These are phyloP conservation scores for Sericinus montela DNA, from an alignment of 2,888 invertebrate species.

Conservation along the genomic window DNA sequence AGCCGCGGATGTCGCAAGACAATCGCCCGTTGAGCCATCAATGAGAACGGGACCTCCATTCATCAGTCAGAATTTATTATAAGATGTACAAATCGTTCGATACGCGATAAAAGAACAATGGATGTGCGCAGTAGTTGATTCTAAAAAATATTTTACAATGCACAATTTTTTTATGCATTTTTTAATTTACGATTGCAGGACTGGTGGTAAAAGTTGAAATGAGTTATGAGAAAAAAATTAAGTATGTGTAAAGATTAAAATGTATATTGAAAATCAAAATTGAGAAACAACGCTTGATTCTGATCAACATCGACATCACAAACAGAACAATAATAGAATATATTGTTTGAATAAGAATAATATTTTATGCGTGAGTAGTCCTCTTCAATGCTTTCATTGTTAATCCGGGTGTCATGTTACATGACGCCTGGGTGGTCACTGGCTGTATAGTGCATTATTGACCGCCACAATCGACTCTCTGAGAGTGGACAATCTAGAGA, in stretches of 20 bases:
- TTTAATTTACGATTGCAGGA: no score
- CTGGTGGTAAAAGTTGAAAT: no score
- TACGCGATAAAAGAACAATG: slow-evolving; percentile 38
- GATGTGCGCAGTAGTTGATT: slow-evolving; percentile 22
- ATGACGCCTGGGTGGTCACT: slow-evolving; percentile 57
- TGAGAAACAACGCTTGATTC: no score
- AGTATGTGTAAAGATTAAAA: no score
- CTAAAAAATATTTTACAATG: not conserved
- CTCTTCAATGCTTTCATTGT: slow-evolving; percentile 37
- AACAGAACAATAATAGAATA: no score
- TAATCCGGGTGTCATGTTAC: slow-evolving; percentile 65
- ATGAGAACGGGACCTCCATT: slow-evolving; percentile 50
- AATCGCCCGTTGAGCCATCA: slow-evolving; percentile 58
- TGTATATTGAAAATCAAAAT: no score
- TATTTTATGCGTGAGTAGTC: not conserved
- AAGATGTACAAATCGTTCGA: slow-evolving; percentile 42
- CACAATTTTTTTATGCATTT: no score
- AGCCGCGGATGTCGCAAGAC: slow-evolving; percentile 48
- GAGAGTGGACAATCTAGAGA: slow-evolving; percentile 44
- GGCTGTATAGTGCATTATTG: slow-evolving; percentile 32
- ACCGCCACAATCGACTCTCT: slow-evolving; percentile 46
- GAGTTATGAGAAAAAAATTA: no score
- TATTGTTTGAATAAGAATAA: no score
- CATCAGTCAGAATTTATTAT: slow-evolving; percentile 48
- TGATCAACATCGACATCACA: no score